Conservation (phyloP, 2,888 invertebrate species). For the Eupithecia subumbrata region DNA sequence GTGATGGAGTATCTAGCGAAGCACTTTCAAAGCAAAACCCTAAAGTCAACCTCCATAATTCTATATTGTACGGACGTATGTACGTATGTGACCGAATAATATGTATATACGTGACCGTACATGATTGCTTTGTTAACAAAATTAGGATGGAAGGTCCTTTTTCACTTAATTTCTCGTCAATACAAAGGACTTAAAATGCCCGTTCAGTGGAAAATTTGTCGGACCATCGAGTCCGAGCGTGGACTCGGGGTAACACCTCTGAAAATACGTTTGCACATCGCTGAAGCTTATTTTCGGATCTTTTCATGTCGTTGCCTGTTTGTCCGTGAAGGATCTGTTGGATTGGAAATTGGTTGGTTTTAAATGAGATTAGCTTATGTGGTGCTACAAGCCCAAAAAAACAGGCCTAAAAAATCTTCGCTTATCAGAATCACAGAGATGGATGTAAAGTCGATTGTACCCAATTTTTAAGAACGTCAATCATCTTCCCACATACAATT, state of each 20-base stretch:
- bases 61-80: not conserved
- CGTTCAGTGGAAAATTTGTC: conserved; percentile 82
- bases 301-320: conserved; percentile 77
- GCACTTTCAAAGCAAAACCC: not conserved
- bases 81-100: conserved; percentile 36
- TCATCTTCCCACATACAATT: conserved; percentile 61
- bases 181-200: conserved; percentile 78
- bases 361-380: conserved; percentile 19
- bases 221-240: conserved; percentile 78
- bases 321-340: conserved; percentile 67
- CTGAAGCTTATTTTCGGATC: conserved; percentile 80
- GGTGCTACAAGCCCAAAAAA: not conserved
- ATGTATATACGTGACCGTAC: conserved; percentile 58
- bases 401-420: not conserved
- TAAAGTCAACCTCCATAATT: not conserved
- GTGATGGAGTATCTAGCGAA: not conserved
- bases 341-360: conserved; percentile 30
- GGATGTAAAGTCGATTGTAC: not conserved
- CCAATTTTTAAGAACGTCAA: conserved; percentile 54
- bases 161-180: conserved; percentile 77
- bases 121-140: conserved; percentile 65
- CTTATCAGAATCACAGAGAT: not conserved
- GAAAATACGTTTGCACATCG: conserved; percentile 79
- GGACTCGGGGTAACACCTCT: conserved; percentile 81
- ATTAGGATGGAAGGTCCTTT: conserved; percentile 61